Evolutionary conservation across 1,140 invertebrate genomes (phyloP), one percentile per base, ranked within the genome.

Genomic region (Lycorma delicatula): DNA sequence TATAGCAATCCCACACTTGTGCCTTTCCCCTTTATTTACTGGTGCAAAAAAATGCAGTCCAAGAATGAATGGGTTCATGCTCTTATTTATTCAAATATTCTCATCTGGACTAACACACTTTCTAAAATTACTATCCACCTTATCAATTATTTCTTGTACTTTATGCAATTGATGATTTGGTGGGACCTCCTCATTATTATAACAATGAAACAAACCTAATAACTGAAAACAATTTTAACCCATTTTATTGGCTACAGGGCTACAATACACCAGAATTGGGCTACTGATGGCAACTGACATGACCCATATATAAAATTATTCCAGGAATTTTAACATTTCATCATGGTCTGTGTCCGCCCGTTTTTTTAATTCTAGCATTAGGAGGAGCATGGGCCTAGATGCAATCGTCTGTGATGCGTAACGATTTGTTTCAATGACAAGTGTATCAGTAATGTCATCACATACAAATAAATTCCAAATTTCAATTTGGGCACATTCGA

Each of bases 1-100:
- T 72, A 46, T 70, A 70, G 23, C 66, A 66, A 25, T 62, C 49
- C 60, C 66, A 56, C 67, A 70, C 63, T 64, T 63, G 60, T 66
- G 64, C 26, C 50, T 63, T 72, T 70, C 49, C 65, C 57, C 36
- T 65, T 63, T 50, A 64, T 64, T 52, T 69, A 68, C 46, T 68
- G 65, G 51, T 51, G 36, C 48, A 71, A 66, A 12, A 48, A 20
- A 27, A 71, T 60, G 49, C 65, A 56, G 16, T 67, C 67, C 46
- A 60, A 41, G 49, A 69, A 72, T n/a, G n/a, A n/a, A n/a, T 31
- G 69, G 67, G 48, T 71, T 50, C 58, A 70, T 60, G 12, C 64
- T 63, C 63, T 66, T n/a, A 62, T 71, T 67, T 53, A 70, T 60
- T 56, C 63, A 63, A 47, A 68, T 54, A 16, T 58, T 59, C 52